phyloP scores from a whole-genome alignment of 2,888 invertebrate genomes.

The Cyrtodaria siliqua region DNA sequence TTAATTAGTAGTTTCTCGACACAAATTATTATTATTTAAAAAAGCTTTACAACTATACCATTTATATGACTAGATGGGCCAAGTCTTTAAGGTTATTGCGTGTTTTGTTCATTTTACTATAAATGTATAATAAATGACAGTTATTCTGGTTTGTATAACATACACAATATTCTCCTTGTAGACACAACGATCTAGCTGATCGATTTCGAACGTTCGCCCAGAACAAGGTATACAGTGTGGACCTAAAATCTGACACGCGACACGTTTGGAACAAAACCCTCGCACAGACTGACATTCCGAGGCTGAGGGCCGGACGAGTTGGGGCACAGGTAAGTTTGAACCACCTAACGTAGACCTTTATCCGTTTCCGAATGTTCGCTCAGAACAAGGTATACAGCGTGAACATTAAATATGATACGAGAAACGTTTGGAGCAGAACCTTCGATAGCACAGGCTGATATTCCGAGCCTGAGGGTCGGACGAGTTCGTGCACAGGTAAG shows the following conservation, averaged over 20 bases:
- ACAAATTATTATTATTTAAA: too few species aligned
- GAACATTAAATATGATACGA: conserved; percentile 77
- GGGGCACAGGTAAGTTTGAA: conserved; percentile 90
- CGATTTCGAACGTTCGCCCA: conserved; percentile 52
- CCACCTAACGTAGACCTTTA: too few species aligned
- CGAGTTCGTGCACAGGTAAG: conserved; percentile 92
- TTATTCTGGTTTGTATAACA: too few species aligned
- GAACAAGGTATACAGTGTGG: conserved; percentile 64
- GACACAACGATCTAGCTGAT: conserved; percentile 77
- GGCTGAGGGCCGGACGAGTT: conserved; percentile 92
- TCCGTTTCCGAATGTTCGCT: conserved; percentile 45
- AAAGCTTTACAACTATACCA: too few species aligned
- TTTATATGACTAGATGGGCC: too few species aligned
- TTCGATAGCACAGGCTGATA: conserved; percentile 92
- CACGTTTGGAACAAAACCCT: conserved; percentile 88
- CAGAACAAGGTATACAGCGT: conserved; percentile 66
- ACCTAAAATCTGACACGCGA: conserved; percentile 85
- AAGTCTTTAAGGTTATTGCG: too few species aligned
- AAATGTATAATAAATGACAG: too few species aligned
- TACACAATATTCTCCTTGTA: too few species aligned
- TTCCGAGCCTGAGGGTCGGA: conserved; percentile 92
- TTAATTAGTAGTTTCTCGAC: too few species aligned
- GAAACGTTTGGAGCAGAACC: conserved; percentile 89
- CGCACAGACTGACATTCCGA: conserved; percentile 94
- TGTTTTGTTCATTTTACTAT: too few species aligned